Percentiles rank a stretch among this genome's conserved stretches.
Conservation (phyloP, 2,888 invertebrate species). For the Orthosia incerta region DNA sequence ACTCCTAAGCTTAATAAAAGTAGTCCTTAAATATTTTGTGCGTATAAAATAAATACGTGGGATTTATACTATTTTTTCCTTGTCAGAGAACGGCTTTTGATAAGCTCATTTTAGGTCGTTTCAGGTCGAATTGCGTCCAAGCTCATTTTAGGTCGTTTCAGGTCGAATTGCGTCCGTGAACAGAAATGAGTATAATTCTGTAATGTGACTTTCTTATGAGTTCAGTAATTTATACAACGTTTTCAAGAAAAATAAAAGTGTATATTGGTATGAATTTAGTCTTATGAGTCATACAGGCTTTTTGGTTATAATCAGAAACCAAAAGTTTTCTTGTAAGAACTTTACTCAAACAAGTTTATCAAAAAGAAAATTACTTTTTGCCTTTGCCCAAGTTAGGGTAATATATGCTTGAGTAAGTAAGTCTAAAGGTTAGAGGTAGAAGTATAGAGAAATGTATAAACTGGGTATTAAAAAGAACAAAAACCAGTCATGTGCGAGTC, state of each 20-base stretch:
- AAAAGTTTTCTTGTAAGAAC: not conserved
- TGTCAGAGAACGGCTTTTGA: slow-evolving; percentile 18
- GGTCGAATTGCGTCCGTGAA: slow-evolving; percentile 32
- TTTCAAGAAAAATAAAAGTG: not conserved
- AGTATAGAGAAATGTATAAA: not conserved
- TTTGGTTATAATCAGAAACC: not conserved
- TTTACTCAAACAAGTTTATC: not conserved
- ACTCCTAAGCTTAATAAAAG: too few species aligned
- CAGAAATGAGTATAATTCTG: slow-evolving; percentile 7
- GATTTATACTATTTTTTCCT: slow-evolving; percentile 31
- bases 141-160: slow-evolving; percentile 34
- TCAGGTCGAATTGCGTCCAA: slow-evolving; percentile 29
- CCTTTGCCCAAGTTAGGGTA: not conserved
- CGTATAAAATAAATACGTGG: too few species aligned
- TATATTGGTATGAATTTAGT: not conserved
- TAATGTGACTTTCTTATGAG: not conserved
- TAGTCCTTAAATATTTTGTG: too few species aligned
- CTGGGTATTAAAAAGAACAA: too few species aligned
- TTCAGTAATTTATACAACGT: not conserved
- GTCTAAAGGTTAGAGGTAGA: not conserved
- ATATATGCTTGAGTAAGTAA: not conserved
- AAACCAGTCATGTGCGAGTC: too few species aligned
- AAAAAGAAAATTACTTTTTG: not conserved
- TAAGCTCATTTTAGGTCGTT: slow-evolving; percentile 37
- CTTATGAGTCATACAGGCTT: not conserved